Evolutionary conservation across 2,888 invertebrate species (phyloP).

Genomic region (Eulithis prunata): DNA sequence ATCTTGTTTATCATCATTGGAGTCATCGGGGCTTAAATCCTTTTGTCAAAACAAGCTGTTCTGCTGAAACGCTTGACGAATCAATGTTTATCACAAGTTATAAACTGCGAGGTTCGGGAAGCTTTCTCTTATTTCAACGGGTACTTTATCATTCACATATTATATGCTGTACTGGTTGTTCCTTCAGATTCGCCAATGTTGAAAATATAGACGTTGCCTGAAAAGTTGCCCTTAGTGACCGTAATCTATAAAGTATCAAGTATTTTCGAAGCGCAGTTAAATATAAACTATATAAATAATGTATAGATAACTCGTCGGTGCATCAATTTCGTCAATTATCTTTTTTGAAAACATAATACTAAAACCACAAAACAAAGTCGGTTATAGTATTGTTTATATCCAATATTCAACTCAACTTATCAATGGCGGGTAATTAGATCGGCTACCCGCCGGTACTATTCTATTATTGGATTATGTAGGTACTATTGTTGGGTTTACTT

Average conservation of each 20-base stretch:
- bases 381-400: constrained; percentile 5
- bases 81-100: constrained; percentile 48
- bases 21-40: constrained; percentile 44
- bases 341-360: no score
- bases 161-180: constrained; percentile 22
- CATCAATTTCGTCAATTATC: no score
- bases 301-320: no score
- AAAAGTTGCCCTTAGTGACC: not conserved
- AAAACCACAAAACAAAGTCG: not conserved
- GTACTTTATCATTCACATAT: constrained; percentile 35
- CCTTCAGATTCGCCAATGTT: not conserved
- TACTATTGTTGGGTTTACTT: constrained; percentile 10
- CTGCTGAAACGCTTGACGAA: constrained; percentile 57
- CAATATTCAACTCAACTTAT: not conserved
- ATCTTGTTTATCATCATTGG: constrained; percentile 55
- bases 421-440: no score
- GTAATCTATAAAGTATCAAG: no score
- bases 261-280: no score
- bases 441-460: no score
- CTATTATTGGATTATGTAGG: not conserved
- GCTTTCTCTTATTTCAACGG: constrained; percentile 39
- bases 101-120: constrained; percentile 39
- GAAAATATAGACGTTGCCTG: not conserved
- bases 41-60: constrained; percentile 50
- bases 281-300: no score